Conservation (phyloP, 2,888 invertebrate species). For the Ditula angustiorana region DNA sequence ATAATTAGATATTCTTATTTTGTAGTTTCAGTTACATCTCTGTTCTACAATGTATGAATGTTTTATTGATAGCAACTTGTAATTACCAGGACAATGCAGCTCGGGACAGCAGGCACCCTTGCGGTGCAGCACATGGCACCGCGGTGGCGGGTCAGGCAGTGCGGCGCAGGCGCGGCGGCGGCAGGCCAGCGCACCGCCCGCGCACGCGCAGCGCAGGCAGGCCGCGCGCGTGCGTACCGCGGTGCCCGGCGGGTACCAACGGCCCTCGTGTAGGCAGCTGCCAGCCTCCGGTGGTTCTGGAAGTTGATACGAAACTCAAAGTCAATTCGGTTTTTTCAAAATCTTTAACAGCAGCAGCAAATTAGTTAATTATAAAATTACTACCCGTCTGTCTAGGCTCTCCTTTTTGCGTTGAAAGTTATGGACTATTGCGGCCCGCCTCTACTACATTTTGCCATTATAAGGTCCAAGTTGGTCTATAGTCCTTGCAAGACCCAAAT, state of each 20-base stretch:
- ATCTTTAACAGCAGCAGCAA: too few relatives aligned
- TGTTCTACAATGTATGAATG: too few relatives aligned
- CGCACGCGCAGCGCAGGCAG: conserved; percentile 92
- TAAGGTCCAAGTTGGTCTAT: too few relatives aligned
- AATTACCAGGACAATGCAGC: conserved; percentile 89
- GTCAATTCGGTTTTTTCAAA: too few relatives aligned
- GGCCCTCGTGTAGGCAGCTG: conserved; percentile 91
- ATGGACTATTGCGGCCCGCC: too few relatives aligned
- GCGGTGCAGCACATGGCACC: conserved; percentile 89
- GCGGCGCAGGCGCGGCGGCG: conserved; percentile 91
- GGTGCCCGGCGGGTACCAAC: conserved; percentile 87
- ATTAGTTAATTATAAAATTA: too few relatives aligned
- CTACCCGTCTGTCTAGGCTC: too few relatives aligned
- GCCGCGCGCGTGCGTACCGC: conserved; percentile 89
- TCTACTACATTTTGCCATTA: too few relatives aligned
- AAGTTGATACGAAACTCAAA: neutral
- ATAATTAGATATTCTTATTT: neutral
- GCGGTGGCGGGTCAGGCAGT: conserved; percentile 90
- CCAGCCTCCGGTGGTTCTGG: conserved; percentile 54
- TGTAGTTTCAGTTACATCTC: too few relatives aligned
- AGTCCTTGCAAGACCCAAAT: too few relatives aligned
- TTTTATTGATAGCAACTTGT: too few relatives aligned
- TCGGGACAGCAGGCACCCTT: conserved; percentile 91
- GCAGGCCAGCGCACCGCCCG: conserved; percentile 89
- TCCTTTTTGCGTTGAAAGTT: too few relatives aligned